Base-by-base conservation (phyloP, 2,888 invertebrate genomes). In the Phoronis australis region DNA sequence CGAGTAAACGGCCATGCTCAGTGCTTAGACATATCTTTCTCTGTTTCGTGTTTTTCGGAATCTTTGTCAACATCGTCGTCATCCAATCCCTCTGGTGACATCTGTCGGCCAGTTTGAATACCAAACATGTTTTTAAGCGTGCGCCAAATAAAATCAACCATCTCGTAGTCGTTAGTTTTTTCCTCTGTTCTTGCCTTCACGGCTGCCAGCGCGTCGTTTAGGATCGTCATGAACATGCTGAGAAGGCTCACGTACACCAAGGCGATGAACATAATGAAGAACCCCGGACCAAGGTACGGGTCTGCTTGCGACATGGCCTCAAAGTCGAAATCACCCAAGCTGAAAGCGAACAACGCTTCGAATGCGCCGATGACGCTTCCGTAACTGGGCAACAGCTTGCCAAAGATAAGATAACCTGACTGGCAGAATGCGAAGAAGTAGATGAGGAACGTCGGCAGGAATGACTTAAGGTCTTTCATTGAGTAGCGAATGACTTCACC, bases 241-340 rank as follows among this genome's bases (percentile, higher is more conserved):
- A 75, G 72, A 54, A 75, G 56, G 22, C 71, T 73, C 25, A 75
- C 67, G 50, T 69, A 68, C 26, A 75, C 65, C 6, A 74, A 62
- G 39, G 54, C 62, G 26, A 74, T 68, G 56, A 66, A 75, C 48
- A 65, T 37, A 58, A 73, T 73, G 68, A 74, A 74, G 63, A 73
- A 75, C 24, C 71, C 42, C 0, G 73, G 73, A 1, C 74, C 75
- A 38, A 75, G 61, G 40, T 71, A 53, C n/a, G 63, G 61, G 38
- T 67, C 62, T 0, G 66, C 61, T 24, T 50, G 60, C 24, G 56
- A 47, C 62, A 73, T 62, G 2, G 64, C 75, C 15, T 71, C 61
- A 53, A 78, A 80, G 55, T 78, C 74, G 53, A 80, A 79, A 51
- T 71, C 68, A 20, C 79, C 79, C n/a, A 79, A 68, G 22, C 78